Evolutionary conservation across 2,888 invertebrate species (phyloP).

Genomic region (Agrotis exclamationis): DNA sequence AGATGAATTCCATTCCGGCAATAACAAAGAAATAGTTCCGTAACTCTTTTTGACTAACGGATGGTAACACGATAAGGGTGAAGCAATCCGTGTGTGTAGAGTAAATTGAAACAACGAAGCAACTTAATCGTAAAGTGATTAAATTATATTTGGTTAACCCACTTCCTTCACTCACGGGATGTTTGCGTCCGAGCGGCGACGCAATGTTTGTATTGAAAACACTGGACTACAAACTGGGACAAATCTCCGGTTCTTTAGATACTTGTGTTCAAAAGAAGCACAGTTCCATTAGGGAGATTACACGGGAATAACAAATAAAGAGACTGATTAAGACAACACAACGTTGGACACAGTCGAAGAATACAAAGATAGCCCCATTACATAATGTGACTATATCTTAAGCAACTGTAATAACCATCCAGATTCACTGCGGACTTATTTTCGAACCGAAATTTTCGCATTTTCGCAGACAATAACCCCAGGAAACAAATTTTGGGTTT

Average conservation of each 20-base stretch:
- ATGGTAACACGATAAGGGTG: constrained; percentile 61
- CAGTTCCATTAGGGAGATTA: constrained; percentile 75
- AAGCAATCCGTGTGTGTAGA: constrained; percentile 57
- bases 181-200: constrained; percentile 79
- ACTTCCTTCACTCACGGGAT: constrained; percentile 82
- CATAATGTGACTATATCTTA: constrained; percentile 25
- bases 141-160: constrained; percentile 82
- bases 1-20: constrained; percentile 70
- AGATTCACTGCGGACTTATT: constrained; percentile 52
- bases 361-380: constrained; percentile 3
- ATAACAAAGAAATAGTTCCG: constrained; percentile 66
- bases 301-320: constrained; percentile 46
- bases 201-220: constrained; percentile 85
- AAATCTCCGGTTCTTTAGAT: constrained; percentile 72
- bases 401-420: constrained; percentile 35
- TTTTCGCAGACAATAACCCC: constrained; percentile 65
- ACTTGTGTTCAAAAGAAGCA: constrained; percentile 73
- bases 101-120: constrained; percentile 67
- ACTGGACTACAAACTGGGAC: constrained; percentile 77
- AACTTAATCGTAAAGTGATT: constrained; percentile 74
- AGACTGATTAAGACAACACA: constrained; percentile 47
- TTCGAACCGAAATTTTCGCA: constrained; percentile 51
- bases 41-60: constrained; percentile 56
- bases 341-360: constrained; percentile 17
- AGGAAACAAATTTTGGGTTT: constrained; percentile 65